A percentile compares a stretch with the other conserved stretches of the same genome.
Conservation (phyloP, 2,888 invertebrate species). For the Drosophila fungiperda region DNA sequence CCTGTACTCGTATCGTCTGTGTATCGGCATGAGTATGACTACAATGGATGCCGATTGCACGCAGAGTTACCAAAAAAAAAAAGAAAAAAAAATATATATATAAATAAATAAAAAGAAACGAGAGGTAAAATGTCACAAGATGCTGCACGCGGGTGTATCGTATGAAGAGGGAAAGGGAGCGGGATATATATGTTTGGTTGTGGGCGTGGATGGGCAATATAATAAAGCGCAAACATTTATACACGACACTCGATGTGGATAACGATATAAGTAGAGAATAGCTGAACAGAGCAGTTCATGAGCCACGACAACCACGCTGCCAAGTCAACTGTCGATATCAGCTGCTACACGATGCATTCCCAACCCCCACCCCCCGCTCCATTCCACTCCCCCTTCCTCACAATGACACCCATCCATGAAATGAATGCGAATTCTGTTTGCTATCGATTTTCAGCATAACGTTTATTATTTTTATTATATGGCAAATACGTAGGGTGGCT, state of each 20-base stretch:
- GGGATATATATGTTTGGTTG: constrained; percentile 28
- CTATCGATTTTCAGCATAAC: constrained; percentile 82
- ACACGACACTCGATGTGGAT: constrained; percentile 70
- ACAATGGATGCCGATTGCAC: constrained; percentile 56
- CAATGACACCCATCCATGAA: constrained; percentile 31
- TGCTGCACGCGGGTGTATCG: constrained; percentile 40
- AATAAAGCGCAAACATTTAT: constrained; percentile 81
- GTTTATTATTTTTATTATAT: constrained; percentile 79
- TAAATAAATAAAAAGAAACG: constrained; percentile 13
- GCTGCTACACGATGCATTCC: constrained; percentile 59
- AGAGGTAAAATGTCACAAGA: constrained; percentile 76
- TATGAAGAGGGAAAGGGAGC: constrained; percentile 6
- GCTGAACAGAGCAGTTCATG: constrained; percentile 48
- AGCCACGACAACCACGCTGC: constrained; percentile 49
- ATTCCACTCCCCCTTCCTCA: background rate
- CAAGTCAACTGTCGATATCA: constrained; percentile 78
- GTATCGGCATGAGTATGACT: constrained; percentile 59
- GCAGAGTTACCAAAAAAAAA: constrained; percentile 27
- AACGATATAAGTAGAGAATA: constrained; percentile 44
- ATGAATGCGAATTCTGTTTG: constrained; percentile 81
- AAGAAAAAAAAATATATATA: background rate
- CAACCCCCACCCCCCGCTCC: background rate
- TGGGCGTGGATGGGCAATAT: constrained; percentile 72
- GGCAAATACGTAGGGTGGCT: constrained; percentile 64
- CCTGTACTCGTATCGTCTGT: constrained; percentile 74